Evolutionary conservation across 2,888 invertebrate species (phyloP).

Genomic region (Athrips mouffetella): DNA sequence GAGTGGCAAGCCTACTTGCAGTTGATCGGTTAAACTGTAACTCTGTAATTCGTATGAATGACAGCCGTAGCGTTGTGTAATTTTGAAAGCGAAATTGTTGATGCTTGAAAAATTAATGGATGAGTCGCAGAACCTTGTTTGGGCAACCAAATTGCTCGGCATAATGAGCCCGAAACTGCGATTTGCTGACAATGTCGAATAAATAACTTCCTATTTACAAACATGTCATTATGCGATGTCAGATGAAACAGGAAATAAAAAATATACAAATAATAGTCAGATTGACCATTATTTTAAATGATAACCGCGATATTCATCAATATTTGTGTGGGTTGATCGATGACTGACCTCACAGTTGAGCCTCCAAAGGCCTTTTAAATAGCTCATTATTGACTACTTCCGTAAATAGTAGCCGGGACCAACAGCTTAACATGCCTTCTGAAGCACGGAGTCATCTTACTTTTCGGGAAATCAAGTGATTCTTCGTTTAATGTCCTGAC

Average conservation of each 20-base stretch:
- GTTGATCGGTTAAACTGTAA: conserved; percentile 1
- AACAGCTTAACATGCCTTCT: too few relatives aligned
- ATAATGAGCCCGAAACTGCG: background rate
- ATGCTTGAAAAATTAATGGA: conserved; percentile 15
- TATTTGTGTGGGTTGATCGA: too few relatives aligned
- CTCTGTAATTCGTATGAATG: background rate
- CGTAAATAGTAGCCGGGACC: too few relatives aligned
- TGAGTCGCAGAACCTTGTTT: conserved; percentile 4
- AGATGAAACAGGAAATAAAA: background rate
- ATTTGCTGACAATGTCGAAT: background rate
- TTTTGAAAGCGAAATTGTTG: conserved; percentile 16
- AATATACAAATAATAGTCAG: background rate
- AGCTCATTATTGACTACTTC: too few relatives aligned
- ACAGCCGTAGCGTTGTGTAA: conserved; percentile 7
- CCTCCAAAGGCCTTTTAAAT: too few relatives aligned
- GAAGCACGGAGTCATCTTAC: too few relatives aligned
- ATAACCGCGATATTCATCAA: too few relatives aligned
- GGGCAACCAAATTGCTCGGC: background rate
- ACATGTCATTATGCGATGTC: background rate
- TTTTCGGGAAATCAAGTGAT: too few relatives aligned
- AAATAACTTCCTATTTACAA: background rate
- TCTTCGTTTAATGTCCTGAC: too few relatives aligned
- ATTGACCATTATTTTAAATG: too few relatives aligned
- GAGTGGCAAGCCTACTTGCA: too few relatives aligned
- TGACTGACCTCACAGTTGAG: too few relatives aligned